A percentile compares a stretch with the other conserved stretches of the same genome.
These are phyloP conservation scores for Paramisgurnus dabryanus DNA, from an alignment of 2,113 vertebrate species.

Conservation along the genomic window DNA sequence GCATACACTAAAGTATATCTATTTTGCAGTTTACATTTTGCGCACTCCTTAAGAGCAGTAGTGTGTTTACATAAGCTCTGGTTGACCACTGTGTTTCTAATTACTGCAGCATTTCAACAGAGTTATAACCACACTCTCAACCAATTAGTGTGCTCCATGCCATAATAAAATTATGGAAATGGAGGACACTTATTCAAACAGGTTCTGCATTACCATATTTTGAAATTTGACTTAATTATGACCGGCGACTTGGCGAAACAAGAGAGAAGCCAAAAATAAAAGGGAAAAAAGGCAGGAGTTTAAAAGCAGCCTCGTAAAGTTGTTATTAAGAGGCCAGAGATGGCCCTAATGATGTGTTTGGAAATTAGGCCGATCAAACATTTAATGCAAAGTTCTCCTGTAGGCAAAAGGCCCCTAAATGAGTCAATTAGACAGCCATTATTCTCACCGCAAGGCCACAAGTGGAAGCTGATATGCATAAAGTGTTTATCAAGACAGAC, in stretches of 20 bases:
- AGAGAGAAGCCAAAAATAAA: constrained; percentile 61
- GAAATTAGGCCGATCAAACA: constrained; percentile 99
- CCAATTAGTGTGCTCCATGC: constrained; percentile 97
- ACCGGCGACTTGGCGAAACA: constrained; percentile 63
- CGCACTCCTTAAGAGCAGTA: constrained; percentile 20
- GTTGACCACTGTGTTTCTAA: constrained; percentile 90
- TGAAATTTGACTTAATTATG: constrained; percentile 99
- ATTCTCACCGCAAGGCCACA: constrained; percentile 92
- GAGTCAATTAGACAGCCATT: constrained; percentile 99
- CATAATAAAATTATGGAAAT: constrained; percentile 99
- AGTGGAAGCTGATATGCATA: constrained; percentile 87
- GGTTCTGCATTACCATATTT: constrained; percentile 98
- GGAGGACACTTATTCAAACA: constrained; percentile 95
- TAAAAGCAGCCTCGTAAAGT: constrained; percentile 95
- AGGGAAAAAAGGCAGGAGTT: constrained; percentile 73
- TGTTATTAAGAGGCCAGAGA: constrained; percentile 99
- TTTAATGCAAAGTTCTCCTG: constrained; percentile 96
- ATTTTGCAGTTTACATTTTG: constrained; percentile 41
- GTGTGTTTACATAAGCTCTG: constrained; percentile 62
- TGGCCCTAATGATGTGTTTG: constrained; percentile 99
- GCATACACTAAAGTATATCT: constrained; percentile 36
- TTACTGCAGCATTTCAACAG: constrained; percentile 88
- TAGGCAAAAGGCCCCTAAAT: constrained; percentile 99
- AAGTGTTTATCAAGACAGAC: constrained; percentile 90
- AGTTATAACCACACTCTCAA: constrained; percentile 86